Evolutionary conservation across 2,113 vertebrate genomes (phyloP).

Genomic region (Microtus oregoni): DNA sequence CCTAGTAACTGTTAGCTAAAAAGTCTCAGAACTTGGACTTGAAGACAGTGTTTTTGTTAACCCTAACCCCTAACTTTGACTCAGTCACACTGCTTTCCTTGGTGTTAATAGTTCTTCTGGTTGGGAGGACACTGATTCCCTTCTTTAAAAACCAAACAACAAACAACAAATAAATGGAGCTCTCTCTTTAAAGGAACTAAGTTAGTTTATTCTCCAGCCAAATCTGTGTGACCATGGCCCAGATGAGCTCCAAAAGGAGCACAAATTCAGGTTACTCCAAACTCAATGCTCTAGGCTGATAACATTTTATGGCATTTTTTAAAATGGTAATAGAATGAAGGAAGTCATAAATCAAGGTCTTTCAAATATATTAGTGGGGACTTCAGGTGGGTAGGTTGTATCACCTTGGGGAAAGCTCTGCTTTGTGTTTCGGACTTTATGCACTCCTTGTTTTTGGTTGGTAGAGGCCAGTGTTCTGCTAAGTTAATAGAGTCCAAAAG

Average conservation of each 20-base stretch:
- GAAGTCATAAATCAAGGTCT: background rate
- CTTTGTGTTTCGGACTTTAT: too few species aligned
- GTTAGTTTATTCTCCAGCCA: background rate
- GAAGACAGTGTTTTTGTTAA: background rate
- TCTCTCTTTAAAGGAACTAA: background rate
- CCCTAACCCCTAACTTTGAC: too few species aligned
- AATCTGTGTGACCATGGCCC: background rate
- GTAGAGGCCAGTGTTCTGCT: background rate
- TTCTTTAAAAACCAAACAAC: background rate
- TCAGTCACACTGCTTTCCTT: background rate
- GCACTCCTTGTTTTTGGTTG: background rate
- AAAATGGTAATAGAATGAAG: background rate
- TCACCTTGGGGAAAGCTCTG: background rate
- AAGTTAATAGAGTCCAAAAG: background rate
- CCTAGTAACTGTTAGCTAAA: background rate
- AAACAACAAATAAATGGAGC: background rate
- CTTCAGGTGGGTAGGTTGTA: background rate
- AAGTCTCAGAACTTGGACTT: background rate
- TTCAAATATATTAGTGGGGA: background rate
- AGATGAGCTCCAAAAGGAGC: background rate
- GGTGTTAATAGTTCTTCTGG: fast-evolving
- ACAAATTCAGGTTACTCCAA: background rate
- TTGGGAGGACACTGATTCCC: background rate
- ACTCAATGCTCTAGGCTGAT: background rate
- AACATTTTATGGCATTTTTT: background rate